Percentiles rank a stretch among this genome's conserved stretches.
Evolutionary conservation across 2,113 vertebrate genomes (phyloP).

Genomic region (Cyprinodon brontotheroides): DNA sequence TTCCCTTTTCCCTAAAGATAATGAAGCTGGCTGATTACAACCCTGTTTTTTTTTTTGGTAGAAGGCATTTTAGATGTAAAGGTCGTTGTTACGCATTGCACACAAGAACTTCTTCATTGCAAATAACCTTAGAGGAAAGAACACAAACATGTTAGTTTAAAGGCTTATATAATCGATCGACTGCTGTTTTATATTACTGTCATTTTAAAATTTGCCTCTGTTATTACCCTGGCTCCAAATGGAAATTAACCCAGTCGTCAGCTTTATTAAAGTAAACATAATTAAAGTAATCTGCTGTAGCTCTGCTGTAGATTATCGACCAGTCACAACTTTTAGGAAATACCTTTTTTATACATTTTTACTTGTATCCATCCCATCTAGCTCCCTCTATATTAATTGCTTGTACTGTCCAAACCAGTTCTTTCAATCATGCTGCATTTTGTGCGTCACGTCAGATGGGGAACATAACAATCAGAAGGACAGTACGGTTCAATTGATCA

Average conservation of each 20-base stretch:
- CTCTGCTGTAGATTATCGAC: not conserved
- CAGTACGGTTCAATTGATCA: constrained; percentile 57
- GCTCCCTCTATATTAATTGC: not conserved
- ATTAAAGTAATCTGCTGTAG: not conserved
- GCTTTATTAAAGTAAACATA: not conserved
- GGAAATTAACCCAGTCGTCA: not conserved
- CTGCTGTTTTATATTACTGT: not conserved
- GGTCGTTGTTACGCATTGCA: not conserved
- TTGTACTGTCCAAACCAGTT: not conserved
- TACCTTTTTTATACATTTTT: not conserved
- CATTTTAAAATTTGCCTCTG: not conserved
- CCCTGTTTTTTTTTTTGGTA: too few species aligned
- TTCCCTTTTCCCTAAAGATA: too few species aligned
- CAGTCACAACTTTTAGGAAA: not conserved
- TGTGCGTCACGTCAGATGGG: constrained; percentile 30
- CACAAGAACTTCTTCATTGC: not conserved
- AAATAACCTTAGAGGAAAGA: not conserved
- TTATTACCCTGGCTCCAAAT: not conserved
- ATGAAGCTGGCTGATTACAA: too few species aligned
- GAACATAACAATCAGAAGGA: constrained; percentile 48
- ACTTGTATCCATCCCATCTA: not conserved
- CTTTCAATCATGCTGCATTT: constrained; percentile 13
- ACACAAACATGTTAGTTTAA: not conserved
- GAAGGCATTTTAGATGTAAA: too few species aligned
- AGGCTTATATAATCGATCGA: not conserved